These are phyloP conservation scores for Reticulitermes lucifugus DNA, from an alignment of 2,888 invertebrate genomes.

Conservation along the genomic window DNA sequence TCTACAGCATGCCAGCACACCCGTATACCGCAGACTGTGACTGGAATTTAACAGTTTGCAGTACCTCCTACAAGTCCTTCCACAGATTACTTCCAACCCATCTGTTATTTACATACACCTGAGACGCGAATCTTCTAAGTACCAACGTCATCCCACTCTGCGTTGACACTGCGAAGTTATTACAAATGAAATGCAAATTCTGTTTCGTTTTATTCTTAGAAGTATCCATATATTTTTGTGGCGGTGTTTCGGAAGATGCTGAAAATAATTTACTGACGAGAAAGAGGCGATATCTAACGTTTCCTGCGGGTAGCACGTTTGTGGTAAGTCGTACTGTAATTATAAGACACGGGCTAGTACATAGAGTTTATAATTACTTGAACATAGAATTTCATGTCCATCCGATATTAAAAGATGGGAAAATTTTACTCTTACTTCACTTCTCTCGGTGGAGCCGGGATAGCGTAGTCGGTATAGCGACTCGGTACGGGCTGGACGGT, in stretches of 20 bases:
- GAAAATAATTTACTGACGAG: background rate
- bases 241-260: background rate
- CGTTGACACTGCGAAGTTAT: no score
- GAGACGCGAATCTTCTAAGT: no score
- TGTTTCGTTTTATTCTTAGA: background rate
- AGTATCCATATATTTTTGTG: background rate
- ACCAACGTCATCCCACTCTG: no score
- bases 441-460: no score
- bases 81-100: background rate
- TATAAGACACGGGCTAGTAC: background rate
- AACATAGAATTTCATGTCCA: no score
- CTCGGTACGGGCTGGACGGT: no score
- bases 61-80: background rate
- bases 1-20: no score
- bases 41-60: background rate
- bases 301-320: constrained; percentile 9
- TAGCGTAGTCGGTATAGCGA: no score
- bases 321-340: background rate
- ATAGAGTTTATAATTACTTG: no score
- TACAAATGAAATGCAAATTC: background rate
- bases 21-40: no score
- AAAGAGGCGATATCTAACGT: background rate
- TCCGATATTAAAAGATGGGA: no score
- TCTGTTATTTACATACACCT: background rate
- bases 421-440: no score